These are phyloP conservation scores for Trachythela sp. DNA, from an alignment of 64 coral and sea anemone species.

Conservation along the genomic window DNA sequence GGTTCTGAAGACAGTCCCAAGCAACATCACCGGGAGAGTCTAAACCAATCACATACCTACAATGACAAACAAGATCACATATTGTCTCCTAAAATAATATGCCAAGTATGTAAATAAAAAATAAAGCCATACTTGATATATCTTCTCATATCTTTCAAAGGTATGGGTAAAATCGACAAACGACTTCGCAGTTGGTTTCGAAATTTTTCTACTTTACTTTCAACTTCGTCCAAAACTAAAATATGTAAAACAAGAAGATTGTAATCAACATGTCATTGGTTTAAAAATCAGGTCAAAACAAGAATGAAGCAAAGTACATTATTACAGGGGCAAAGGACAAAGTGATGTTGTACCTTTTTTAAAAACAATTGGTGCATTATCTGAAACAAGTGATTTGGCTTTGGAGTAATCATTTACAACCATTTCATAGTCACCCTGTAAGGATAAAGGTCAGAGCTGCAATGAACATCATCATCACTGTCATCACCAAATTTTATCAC, in stretches of 20 bases:
- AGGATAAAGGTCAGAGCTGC: not conserved
- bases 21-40: conserved; percentile 76
- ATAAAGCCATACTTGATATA: conserved; percentile 63
- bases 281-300: not conserved
- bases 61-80: not conserved
- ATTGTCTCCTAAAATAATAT: not conserved
- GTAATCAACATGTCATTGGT: not conserved
- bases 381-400: conserved; percentile 93
- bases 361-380: conserved; percentile 86
- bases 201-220: conserved; percentile 88
- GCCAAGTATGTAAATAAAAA: too few relatives aligned
- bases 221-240: conserved; percentile 89
- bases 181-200: conserved; percentile 71
- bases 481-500: too few relatives aligned
- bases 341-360: conserved; percentile 66
- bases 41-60: conserved; percentile 80
- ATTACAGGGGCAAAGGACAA: not conserved
- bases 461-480: too few relatives aligned
- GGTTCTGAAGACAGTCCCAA: conserved; percentile 84
- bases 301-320: not conserved
- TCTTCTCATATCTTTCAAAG: conserved; percentile 85
- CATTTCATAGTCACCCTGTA: conserved; percentile 93
- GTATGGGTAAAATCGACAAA: conserved; percentile 73
- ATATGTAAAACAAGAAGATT: not conserved
- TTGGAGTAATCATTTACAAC: conserved; percentile 92